Conservation (phyloP, 2,797 vertebrate species). For the Gouania willdenowi region DNA sequence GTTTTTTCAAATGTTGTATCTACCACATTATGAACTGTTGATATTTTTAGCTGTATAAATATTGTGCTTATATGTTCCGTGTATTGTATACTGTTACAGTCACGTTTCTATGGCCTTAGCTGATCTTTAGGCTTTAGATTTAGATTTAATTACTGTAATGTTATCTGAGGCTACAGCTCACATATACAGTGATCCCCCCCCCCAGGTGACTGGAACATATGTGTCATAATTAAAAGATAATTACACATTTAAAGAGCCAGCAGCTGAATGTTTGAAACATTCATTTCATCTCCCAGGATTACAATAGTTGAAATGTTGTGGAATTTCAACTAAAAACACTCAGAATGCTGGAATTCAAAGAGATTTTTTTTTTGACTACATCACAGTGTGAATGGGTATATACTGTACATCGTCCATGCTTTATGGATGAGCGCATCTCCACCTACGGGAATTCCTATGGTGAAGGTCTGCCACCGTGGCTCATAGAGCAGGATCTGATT, state of each 20-base stretch:
- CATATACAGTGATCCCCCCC: conserved; percentile 33
- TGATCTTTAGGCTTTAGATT: conserved; percentile 23
- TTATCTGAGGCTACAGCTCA: conserved; percentile 16
- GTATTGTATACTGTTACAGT: no score
- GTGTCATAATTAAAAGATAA: conserved; percentile 74
- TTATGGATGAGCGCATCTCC: conserved; percentile 38
- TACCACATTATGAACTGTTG: no score
- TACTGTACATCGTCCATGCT: conserved; percentile 34
- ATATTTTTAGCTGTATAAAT: no score
- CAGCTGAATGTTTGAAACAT: conserved; percentile 54
- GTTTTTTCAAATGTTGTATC: no score
- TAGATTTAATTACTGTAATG: conserved; percentile 23
- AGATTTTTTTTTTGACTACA: conserved; percentile 16
- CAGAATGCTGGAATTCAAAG: conserved; percentile 26
- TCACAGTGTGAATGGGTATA: conserved; percentile 7
- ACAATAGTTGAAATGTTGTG: conserved; percentile 2
- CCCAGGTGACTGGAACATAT: conserved; percentile 52
- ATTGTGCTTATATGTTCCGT: no score
- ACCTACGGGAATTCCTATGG: conserved; percentile 39
- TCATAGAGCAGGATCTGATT: conserved; percentile 90
- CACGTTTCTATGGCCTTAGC: no score
- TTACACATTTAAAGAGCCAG: conserved; percentile 57
- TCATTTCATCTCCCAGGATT: conserved; percentile 25
- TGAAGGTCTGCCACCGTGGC: conserved; percentile 72
- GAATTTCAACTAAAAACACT: conserved; percentile 14